Evolutionary conservation across 2,797 vertebrate genomes (phyloP).

Genomic region (Melanotaenia trifasciata): DNA sequence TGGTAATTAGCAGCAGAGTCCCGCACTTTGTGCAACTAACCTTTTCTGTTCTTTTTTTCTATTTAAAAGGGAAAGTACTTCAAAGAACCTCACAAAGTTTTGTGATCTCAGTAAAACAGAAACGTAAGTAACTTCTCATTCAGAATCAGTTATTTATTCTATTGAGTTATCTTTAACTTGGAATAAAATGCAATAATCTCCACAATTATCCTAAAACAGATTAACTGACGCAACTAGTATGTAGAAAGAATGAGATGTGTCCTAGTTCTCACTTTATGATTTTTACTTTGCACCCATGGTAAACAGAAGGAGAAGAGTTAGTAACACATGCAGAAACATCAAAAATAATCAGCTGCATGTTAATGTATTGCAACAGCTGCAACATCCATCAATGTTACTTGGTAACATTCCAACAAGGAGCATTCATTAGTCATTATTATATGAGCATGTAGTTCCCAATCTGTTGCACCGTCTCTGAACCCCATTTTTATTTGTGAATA

Average conservation of each 20-base stretch:
- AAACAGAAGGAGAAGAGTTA: neutral
- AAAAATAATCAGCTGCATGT: neutral
- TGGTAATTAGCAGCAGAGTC: slow-evolving; percentile 32
- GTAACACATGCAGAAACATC: neutral
- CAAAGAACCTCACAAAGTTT: slow-evolving; percentile 74
- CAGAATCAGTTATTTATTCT: neutral
- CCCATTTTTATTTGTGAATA: neutral
- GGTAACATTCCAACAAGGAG: neutral
- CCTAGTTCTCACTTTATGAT: neutral
- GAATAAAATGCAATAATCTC: neutral
- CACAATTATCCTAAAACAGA: neutral
- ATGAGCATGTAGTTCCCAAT: neutral
- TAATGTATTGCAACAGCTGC: neutral
- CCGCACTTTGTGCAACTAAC: slow-evolving; percentile 27
- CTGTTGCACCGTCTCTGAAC: neutral
- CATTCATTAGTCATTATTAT: neutral
- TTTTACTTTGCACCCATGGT: neutral
- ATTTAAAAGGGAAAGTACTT: slow-evolving; percentile 70
- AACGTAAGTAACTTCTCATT: slow-evolving; percentile 66
- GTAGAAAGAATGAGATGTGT: neutral
- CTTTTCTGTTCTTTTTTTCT: slow-evolving; percentile 24
- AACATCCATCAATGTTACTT: neutral
- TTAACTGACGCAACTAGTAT: neutral
- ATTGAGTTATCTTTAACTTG: neutral
- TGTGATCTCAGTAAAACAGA: slow-evolving; percentile 67